Conservation (phyloP, 1,140 invertebrate species). For the Arion vulgaris region DNA sequence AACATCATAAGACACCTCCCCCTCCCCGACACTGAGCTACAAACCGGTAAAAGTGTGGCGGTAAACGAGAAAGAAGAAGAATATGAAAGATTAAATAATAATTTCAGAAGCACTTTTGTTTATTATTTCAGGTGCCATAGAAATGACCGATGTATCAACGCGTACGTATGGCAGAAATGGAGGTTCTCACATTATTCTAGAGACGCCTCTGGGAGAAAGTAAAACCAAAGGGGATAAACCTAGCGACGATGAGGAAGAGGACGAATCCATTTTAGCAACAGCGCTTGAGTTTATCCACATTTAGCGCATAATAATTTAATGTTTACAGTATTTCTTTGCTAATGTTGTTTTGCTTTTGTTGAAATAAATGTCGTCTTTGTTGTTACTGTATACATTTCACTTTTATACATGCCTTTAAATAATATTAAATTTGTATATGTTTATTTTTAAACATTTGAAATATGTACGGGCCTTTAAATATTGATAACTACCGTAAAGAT, state of each 20-base stretch:
- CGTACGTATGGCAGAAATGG: background rate
- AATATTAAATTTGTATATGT: background rate
- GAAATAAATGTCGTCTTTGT: background rate
- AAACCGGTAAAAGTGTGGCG: too few relatives aligned
- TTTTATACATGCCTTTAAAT: background rate
- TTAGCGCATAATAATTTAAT: background rate
- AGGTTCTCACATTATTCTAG: background rate
- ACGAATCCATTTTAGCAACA: background rate
- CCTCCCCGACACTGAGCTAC: background rate
- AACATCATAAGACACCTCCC: background rate
- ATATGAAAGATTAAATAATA: background rate
- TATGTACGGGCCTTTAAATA: too few relatives aligned
- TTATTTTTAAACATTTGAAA: background rate
- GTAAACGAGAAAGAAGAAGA: background rate
- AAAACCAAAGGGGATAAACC: background rate
- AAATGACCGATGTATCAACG: background rate
- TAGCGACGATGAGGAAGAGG: background rate
- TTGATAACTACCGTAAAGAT: too few relatives aligned
- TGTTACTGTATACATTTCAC: background rate
- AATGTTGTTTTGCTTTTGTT: background rate
- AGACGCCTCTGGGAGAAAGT: background rate
- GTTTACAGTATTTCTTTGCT: background rate
- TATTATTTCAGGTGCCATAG: background rate
- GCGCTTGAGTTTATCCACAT: background rate
- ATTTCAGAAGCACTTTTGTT: background rate